Percentiles rank a stretch among this genome's conserved stretches.
Conservation (phyloP, 2,797 vertebrate species). For the Pseudochirops corinnae region DNA sequence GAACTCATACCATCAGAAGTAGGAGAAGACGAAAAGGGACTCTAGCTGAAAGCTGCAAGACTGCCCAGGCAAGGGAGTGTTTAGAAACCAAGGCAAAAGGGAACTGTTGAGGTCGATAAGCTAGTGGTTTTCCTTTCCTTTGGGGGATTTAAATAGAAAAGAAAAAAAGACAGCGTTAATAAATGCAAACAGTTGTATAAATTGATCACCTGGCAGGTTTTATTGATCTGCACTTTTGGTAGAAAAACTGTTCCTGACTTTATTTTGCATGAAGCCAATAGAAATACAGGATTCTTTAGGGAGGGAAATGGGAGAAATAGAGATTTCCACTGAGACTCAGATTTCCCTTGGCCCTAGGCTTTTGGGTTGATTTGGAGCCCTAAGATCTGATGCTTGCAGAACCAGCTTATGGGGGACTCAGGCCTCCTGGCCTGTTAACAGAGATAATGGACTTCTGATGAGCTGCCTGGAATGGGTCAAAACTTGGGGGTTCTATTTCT, state of each 20-base stretch:
- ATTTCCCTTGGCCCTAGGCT: neutral
- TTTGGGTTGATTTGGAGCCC: neutral
- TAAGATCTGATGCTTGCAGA: neutral
- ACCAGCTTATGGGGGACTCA: neutral
- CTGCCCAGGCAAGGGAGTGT: conserved; percentile 18
- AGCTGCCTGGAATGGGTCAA: neutral
- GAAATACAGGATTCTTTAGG: neutral
- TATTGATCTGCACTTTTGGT: conserved; percentile 6
- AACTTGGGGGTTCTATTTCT: neutral
- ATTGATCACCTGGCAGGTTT: conserved; percentile 63
- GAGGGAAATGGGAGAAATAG: neutral
- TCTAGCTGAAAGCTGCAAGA: conserved; percentile 69
- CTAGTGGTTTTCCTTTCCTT: conserved; percentile 53
- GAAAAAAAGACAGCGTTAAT: neutral
- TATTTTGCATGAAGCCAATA: conserved; percentile 36
- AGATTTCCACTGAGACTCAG: neutral
- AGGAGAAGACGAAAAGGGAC: conserved; percentile 46
- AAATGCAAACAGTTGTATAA: conserved; percentile 20
- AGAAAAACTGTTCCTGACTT: conserved; percentile 1
- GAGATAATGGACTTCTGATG: neutral
- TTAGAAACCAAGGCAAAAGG: conserved; percentile 28
- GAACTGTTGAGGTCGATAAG: neutral
- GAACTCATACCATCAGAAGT: conserved; percentile 70
- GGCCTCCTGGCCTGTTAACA: neutral
- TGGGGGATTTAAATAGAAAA: neutral